Base-by-base conservation (phyloP, 2,888 invertebrate species). In the Eubasilissa splendida region DNA sequence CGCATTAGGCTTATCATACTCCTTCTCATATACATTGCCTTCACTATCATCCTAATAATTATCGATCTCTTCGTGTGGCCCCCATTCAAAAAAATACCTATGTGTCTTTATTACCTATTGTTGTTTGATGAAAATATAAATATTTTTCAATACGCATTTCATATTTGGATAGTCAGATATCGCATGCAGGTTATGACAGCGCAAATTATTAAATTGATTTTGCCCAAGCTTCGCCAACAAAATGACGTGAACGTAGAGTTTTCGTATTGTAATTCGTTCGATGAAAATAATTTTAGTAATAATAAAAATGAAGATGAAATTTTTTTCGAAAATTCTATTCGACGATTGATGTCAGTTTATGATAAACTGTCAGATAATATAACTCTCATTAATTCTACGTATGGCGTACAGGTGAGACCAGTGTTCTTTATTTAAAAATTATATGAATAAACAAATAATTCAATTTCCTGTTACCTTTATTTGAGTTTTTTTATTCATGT, bases 331-430 rank as follows among this genome's bases (percentile, higher is more conserved):
- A 12, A 60, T 4, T 60, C 14, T 12, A 33, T 60, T 3, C 31
- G 33, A 9, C 42, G 52, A 42, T 60, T 75, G n/a, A 75, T 50
- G 12, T 31, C 58, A 7, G 60, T 75, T 11, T 75, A 59, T 14
- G 60, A 75, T n/a, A 75, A 60, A 42, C 56, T 75, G 11, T 31
- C 75, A 14, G 59, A 59, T n/a, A 75, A 58, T 59, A 9, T 58
- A 42, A 33, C 9, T 50, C 3, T 7, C 2, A 53, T 53, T 53
- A 71, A 71, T 14, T 53, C 59, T 12, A 42, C 59, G 9, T 60
- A 75, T 33, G 60, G 75, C n/a, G 42, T 75, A 12, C 75, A 59
- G 59, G 75, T 75, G 42, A 59, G 59, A 59, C 4, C 7, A 2
- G 7, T 0, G 7, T 42, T 42, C 0, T 22, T 22, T 42, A 42